Base-by-base conservation (phyloP, 2,797 vertebrate species). In the Mus minutoides region DNA sequence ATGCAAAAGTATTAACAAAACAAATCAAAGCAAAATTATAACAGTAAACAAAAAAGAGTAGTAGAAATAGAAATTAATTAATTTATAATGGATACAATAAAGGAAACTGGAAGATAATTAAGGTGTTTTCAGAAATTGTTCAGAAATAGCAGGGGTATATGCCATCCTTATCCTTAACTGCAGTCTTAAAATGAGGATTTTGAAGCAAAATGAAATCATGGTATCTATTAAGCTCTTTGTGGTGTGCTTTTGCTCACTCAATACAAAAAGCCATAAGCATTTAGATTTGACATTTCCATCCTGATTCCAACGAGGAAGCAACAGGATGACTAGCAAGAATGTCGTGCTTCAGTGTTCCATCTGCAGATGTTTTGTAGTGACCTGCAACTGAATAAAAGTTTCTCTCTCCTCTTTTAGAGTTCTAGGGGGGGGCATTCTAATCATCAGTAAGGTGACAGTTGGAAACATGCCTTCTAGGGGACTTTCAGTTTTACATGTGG, bases 21-120 rank as follows among this genome's bases (percentile, higher is more conserved):
- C 24, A 52, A 91, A 88, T 62, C 54, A 56, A 88, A 85, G 71
- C n/a, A 64, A 95, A 95, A 92, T 88, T 37, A 85, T 37, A 91
- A 79, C 2, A 88, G 17, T 54, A 71, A 92, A 52, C 60, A 56
- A 84, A 88, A 80, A 6, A 89, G 31, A 60, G n/a, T 46, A 24
- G 3, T n/a, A 43, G 8, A 60, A 83, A 43, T 14, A 43, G 9
- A 83, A 60, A 40, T 85, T 91, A 40, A 40, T 85, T 91, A 56
- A 86, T 82, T 94, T 86, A 69, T 40, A 49, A 79, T 69, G 10
- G 12, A 37, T 3, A 80, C 0, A 11, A 64, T 4, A 19, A 31
- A 75, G n/a, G 24, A 95, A 86, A 40, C 19, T 75, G 0, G 34
- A 22, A n/a, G 56, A 37, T 73, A 82, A 8, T 17, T 80, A 67